Conservation (phyloP, 2,888 invertebrate species). For the Dryocosmus kuriphilus region DNA sequence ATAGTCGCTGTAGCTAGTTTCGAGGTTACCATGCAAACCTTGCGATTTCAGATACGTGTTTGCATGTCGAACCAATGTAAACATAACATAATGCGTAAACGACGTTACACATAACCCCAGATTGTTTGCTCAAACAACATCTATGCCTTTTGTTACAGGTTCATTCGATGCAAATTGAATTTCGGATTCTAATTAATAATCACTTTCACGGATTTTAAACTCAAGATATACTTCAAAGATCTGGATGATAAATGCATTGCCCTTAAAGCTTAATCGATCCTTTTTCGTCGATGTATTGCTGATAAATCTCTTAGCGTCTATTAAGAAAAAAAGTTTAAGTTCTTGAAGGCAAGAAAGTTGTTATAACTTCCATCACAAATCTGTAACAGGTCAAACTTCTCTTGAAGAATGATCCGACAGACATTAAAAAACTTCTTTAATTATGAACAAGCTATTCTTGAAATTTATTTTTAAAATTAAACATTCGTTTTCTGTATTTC, state of each 20-base stretch:
- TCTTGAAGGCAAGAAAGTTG: background rate
- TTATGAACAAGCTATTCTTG: background rate
- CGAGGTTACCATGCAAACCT: background rate
- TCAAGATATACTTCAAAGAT: background rate
- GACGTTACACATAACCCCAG: background rate
- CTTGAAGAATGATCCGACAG: background rate
- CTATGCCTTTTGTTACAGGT: background rate
- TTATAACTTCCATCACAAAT: background rate
- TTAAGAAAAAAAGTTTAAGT: background rate
- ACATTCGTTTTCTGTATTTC: background rate
- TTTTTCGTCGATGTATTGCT: background rate
- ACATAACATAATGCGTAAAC: background rate
- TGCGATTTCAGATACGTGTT: background rate
- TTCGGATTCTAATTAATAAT: background rate
- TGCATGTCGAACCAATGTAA: background rate
- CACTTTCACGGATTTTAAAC: background rate
- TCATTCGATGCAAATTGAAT: background rate
- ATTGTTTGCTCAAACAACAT: background rate
- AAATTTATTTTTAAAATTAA: background rate
- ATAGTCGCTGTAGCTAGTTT: background rate
- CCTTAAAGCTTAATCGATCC: background rate
- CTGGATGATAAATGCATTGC: background rate
- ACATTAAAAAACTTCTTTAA: conserved; percentile 13
- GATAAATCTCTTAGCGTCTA: conserved; percentile 5
- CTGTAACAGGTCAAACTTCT: background rate